phyloP scores from a whole-genome alignment of 2,888 invertebrate species.

The Beris chalybata region DNA sequence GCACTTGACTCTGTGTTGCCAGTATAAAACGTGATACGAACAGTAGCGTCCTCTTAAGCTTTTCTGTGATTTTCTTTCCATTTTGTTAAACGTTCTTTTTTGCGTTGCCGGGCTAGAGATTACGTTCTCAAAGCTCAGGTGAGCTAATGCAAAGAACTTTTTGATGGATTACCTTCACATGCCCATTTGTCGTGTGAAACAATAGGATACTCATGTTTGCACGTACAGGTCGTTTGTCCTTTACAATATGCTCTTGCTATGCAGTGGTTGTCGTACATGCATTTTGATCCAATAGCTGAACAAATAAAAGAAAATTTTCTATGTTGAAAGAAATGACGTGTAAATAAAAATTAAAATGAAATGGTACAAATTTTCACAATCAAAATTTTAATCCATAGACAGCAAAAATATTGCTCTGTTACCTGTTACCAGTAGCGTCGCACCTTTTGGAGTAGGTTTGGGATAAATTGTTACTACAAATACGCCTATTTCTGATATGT shows the following conservation, averaged over 20 bases:
- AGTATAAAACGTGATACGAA: no score
- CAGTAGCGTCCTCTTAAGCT: no score
- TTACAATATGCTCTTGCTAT: slow-evolving; percentile 42
- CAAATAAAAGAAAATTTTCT: slow-evolving; percentile 15
- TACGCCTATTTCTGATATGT: no score
- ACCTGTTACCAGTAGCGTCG: no score
- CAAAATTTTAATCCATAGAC: no score
- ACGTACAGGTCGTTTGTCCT: slow-evolving; percentile 41
- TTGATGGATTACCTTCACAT: slow-evolving; percentile 41
- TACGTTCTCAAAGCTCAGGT: background rate
- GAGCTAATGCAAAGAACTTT: slow-evolving; percentile 1
- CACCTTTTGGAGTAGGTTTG: no score
- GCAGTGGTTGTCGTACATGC: slow-evolving; percentile 42
- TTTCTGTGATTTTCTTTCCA: no score
- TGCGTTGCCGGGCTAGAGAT: background rate
- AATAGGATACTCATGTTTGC: slow-evolving; percentile 41
- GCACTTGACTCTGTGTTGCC: no score
- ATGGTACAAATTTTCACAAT: background rate
- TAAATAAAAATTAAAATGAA: background rate
- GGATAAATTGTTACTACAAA: no score
- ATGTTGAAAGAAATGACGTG: background rate
- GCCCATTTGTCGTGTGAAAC: slow-evolving; percentile 41
- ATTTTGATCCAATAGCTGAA: slow-evolving; percentile 41
- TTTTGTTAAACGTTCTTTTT: no score
- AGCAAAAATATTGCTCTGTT: no score